These are phyloP conservation scores for Drosophila antonietae DNA, from an alignment of 2,888 invertebrate species.

Conservation along the genomic window DNA sequence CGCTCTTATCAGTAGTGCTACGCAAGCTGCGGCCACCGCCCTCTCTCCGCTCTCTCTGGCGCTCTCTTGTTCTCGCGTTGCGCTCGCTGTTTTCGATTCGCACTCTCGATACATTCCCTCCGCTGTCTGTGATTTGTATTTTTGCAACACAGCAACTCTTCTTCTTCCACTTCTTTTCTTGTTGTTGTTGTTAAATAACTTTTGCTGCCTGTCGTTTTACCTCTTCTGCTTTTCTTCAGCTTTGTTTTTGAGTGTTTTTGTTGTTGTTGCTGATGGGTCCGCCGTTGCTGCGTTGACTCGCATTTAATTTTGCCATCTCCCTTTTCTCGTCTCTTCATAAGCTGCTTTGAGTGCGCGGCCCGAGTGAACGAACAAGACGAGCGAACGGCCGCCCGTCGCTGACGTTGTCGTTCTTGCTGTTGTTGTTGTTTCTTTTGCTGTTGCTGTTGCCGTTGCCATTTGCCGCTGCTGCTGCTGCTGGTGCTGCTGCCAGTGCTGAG, in stretches of 20 bases:
- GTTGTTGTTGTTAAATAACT: constrained; percentile 51
- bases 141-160: constrained; percentile 55
- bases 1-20: constrained; percentile 56
- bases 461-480: constrained; percentile 15
- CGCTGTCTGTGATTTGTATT: constrained; percentile 13
- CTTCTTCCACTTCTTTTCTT: constrained; percentile 22
- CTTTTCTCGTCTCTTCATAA: constrained; percentile 22
- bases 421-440: constrained; percentile 15
- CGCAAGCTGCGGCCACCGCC: constrained; percentile 48
- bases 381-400: constrained; percentile 39
- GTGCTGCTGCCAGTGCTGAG: constrained; percentile 17
- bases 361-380: constrained; percentile 33
- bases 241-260: constrained; percentile 35
- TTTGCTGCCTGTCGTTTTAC: constrained; percentile 54
- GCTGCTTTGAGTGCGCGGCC: constrained; percentile 40
- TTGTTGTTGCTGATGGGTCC: constrained; percentile 26
- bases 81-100: constrained; percentile 8
- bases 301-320: constrained; percentile 44
- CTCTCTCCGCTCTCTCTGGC: constrained; percentile 30
- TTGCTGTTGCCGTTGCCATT: constrained; percentile 26
- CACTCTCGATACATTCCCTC: constrained; percentile 13
- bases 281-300: constrained; percentile 47
- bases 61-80: constrained; percentile 7
- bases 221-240: constrained; percentile 50
- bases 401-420: constrained; percentile 22